Base-by-base conservation (phyloP, 2,113 vertebrate genomes). In the Protobothrops flavoviridis region DNA sequence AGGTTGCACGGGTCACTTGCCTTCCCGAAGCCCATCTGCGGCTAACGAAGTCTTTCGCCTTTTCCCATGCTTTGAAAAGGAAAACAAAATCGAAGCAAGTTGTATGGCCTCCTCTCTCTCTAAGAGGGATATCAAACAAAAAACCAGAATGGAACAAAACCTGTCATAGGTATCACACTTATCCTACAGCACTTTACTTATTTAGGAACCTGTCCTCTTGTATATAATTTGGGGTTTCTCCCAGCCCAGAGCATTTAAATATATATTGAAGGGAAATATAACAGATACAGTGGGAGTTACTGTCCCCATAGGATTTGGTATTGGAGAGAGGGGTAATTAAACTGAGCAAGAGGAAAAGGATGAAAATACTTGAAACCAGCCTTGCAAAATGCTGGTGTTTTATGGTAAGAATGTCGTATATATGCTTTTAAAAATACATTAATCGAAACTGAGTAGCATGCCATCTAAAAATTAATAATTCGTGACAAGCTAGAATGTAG, bases 11-110 rank as follows among this genome's bases (percentile, higher is more conserved):
- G 96, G 95, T 96, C 96, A 93, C 95, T 92, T 92, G 69, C 92
- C 95, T 95, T 91, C 56, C 91, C 95, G 89, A 89, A 55, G 89
- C 90, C 96, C 97, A 97, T 96, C 96, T 97, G 97, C 85, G 74
- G 39, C 52, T 10, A 55, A 74, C 3, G 15, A 90, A 23, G 91
- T 33, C 81, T 52, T 3, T 85, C 92, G 86, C 93, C 91, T 56
- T 57, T 26, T 10, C 56, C n/a, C 85, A 5, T 91, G 85, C 74
- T 69, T 85, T 23, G 13, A 9, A 43, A 87, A 87, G 50, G 87
- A 17, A 15, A 9, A 9, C 64, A 39, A 5, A 10, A 39, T 8
- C 0, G 15, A n/a, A 89, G 69, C n/a, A 56, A 29, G 24, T 17
- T 64, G 17, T 2, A 20, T 85, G 10, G 12, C 45, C 48, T 24